Base-by-base conservation (phyloP, 2,888 invertebrate genomes). In the Brenthis daphne region DNA sequence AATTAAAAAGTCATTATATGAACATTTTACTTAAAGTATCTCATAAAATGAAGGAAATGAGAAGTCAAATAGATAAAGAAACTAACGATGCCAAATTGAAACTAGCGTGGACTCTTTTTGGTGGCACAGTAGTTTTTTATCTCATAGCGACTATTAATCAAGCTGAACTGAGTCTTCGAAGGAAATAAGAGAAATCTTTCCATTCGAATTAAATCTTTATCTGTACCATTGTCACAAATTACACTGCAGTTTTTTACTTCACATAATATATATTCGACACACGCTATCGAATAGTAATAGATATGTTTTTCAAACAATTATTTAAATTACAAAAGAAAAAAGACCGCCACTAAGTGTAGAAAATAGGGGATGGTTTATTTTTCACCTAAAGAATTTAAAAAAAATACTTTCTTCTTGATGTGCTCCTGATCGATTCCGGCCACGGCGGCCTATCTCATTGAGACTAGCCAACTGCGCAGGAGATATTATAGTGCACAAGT, bases 171-270 rank as follows among this genome's bases (percentile, higher is more conserved):
- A 75, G 77, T 65, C 65, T 54, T 70, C 60, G 47, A 57, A 57
- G 79, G 78, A 81, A 87, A 87, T 83, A 85, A 85, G 84, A 85
- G 83, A 82, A 86, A 86, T 87, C 78, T 87, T 84, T 83, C 85
- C 82, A 82, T 83, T 83, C 70, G 85, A 86, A 87, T 88, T 87
- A 86, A 87, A 87, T 84, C 83, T 82, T 83, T 80, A 56, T 29
- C 11, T 58, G 8, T 60, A 33, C 29, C 48, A 33, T 50, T 60
- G 50, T 50, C 48, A 60, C 29, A n/a, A n/a, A 12, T 29, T 13
- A 24, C 20, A 13, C n/a, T 29, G 3, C 3, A n/a, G 37, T 3
- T 57, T 57, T 13, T 3, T 33, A 33, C 33, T 8, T 11, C 1
- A 33, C n/a, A 33, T 33, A n/a, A 14, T 56, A 29, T 33, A 14